Evolutionary conservation across 2,797 vertebrate genomes (phyloP).

Genomic region (Scyliorhinus canicula): DNA sequence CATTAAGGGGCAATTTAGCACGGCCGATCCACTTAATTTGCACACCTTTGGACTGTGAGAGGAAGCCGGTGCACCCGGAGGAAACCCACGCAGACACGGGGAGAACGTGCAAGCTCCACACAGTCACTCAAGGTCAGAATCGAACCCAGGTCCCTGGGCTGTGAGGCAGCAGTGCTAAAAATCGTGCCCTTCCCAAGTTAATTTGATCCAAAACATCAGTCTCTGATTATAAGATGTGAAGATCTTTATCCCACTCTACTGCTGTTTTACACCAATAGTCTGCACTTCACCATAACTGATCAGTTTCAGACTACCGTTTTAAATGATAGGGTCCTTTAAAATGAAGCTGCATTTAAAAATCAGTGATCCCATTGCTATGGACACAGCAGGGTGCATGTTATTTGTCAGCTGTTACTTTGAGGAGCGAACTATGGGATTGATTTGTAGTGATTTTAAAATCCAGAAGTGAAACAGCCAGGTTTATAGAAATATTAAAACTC

Average conservation of each 20-base stretch:
- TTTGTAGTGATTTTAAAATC: background rate
- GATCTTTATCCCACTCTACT: background rate
- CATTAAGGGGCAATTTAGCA: no score
- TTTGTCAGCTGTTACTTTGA: background rate
- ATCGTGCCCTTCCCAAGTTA: no score
- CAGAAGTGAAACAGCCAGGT: background rate
- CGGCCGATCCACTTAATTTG: no score
- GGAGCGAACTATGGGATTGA: background rate
- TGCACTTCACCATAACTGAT: background rate
- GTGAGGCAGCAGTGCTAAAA: no score
- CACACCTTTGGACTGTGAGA: no score
- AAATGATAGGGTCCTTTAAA: background rate
- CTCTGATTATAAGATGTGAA: no score
- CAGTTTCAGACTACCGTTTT: background rate
- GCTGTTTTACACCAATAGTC: background rate
- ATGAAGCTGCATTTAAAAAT: background rate
- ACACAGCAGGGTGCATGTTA: background rate
- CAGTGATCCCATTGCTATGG: background rate
- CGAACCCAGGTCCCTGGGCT: no score
- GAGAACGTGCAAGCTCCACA: no score
- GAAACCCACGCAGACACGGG: no score
- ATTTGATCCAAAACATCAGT: no score
- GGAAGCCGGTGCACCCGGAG: no score
- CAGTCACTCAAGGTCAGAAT: no score
- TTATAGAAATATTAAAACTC: background rate